These are phyloP conservation scores for Sapajus apella DNA, from an alignment of 2,113 vertebrate species.

Conservation along the genomic window DNA sequence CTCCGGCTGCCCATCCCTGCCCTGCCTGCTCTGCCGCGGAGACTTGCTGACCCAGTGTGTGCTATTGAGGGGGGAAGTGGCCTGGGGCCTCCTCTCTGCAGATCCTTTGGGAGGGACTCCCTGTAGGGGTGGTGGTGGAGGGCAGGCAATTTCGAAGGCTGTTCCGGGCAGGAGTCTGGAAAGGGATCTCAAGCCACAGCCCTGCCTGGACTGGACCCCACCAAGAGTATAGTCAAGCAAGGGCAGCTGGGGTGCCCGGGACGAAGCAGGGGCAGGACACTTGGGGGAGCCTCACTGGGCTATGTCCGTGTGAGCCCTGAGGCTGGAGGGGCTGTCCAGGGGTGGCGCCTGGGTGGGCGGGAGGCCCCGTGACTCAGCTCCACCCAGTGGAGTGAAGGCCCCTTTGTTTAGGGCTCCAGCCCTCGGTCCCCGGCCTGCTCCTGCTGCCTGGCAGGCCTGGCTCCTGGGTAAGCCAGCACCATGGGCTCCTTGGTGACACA, in stretches of 20 bases:
- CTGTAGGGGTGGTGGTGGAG: not conserved
- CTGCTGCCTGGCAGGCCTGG: not conserved
- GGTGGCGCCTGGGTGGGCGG: accelerated
- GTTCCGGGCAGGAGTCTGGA: not conserved
- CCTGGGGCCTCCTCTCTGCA: accelerated
- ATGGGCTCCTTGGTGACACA: not conserved
- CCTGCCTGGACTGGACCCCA: not conserved
- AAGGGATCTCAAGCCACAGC: not conserved
- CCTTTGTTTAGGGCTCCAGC: not conserved
- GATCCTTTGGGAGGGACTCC: no score
- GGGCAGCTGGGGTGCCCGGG: not conserved
- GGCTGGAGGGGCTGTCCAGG: not conserved
- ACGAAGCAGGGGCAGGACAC: no score
- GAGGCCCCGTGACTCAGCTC: not conserved
- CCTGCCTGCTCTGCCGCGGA: no score
- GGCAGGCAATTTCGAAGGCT: not conserved
- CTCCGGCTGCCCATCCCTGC: not conserved
- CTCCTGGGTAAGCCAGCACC: not conserved
- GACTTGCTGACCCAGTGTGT: not conserved
- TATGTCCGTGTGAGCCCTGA: not conserved
- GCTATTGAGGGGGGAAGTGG: accelerated
- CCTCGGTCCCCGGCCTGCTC: accelerated
- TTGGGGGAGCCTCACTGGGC: not conserved
- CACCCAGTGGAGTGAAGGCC: not conserved
- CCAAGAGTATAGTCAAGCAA: accelerated